Evolutionary conservation across 2,888 invertebrate species (phyloP).

Genomic region (Scaptomyza polygonia): DNA sequence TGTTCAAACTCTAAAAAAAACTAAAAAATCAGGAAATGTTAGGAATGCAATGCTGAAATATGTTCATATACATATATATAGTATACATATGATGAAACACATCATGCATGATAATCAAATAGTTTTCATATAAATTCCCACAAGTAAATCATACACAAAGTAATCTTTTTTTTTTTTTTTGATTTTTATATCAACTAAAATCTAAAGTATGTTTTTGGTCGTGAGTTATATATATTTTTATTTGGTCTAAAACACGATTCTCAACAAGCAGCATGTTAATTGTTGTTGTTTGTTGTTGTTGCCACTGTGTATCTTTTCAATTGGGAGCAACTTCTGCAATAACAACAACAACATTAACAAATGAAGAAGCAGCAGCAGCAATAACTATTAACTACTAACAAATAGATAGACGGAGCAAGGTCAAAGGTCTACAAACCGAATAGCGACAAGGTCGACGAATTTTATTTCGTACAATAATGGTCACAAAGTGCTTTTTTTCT

Average conservation of each 20-base stretch:
- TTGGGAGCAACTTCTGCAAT: slow-evolving; percentile 74
- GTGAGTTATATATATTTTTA: background rate
- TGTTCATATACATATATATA: background rate
- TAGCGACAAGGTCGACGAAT: slow-evolving; percentile 58
- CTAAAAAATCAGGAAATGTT: slow-evolving; percentile 1
- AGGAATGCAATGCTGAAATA: slow-evolving; percentile 4
- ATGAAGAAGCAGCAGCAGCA: slow-evolving; percentile 32
- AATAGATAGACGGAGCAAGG: slow-evolving; percentile 67
- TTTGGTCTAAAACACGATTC: slow-evolving; percentile 35
- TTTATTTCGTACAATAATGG: slow-evolving; percentile 67
- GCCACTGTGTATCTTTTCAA: slow-evolving; percentile 67
- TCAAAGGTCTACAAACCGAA: slow-evolving; percentile 77
- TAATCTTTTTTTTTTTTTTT: background rate
- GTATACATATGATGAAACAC: background rate
- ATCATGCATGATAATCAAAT: slow-evolving; percentile 4
- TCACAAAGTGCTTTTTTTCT: slow-evolving; percentile 52
- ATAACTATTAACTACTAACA: slow-evolving; percentile 46
- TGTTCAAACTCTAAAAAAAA: background rate
- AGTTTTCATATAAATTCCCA: slow-evolving; percentile 1
- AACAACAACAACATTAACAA: slow-evolving; percentile 25
- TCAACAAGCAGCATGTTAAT: slow-evolving; percentile 30
- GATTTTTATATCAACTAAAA: slow-evolving; percentile 3
- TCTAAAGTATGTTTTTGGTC: background rate
- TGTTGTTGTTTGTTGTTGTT: slow-evolving; percentile 45
- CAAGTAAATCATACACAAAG: background rate